Percentiles rank a stretch among this genome's conserved stretches.
These are phyloP conservation scores for Drosophila teissieri DNA, from an alignment of 1,140 invertebrate genomes.

Conservation along the genomic window DNA sequence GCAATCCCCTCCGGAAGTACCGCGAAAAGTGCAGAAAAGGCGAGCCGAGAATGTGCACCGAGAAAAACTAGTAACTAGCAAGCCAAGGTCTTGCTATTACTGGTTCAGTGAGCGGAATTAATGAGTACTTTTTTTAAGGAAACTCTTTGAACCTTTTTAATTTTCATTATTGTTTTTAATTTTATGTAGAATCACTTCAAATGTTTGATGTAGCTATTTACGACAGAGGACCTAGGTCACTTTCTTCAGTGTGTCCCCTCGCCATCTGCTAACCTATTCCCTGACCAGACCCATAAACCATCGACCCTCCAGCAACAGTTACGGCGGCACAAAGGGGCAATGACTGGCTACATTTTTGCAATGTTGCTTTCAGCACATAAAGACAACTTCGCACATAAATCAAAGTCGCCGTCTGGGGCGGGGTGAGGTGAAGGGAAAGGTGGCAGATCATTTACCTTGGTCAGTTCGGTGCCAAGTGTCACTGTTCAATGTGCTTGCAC, in stretches of 20 bases:
- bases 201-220: too few species aligned
- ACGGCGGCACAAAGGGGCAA: constrained; percentile 60
- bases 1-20: constrained; percentile 55
- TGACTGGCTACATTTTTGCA: constrained; percentile 68
- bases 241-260: constrained; percentile 10
- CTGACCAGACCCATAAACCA: constrained; percentile 42
- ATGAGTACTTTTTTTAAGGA: too few species aligned
- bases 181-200: too few species aligned
- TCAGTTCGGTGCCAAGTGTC: constrained; percentile 48
- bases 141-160: too few species aligned
- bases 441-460: constrained; percentile 45
- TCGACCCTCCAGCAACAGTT: constrained; percentile 35
- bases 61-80: too few species aligned
- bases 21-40: constrained; percentile 43
- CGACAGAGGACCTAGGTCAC: too few species aligned
- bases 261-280: constrained; percentile 31
- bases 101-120: too few species aligned
- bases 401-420: constrained; percentile 34
- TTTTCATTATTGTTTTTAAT: too few species aligned
- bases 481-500: constrained; percentile 24
- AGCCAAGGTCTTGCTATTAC: too few species aligned
- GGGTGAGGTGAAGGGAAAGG: constrained; percentile 1
- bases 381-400: constrained; percentile 75
- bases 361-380: constrained; percentile 44
- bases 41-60: constrained; percentile 32